A percentile compares a stretch with the other conserved stretches of the same genome.
Conservation (phyloP, 2,888 invertebrate genomes). For the Thera britannica region DNA sequence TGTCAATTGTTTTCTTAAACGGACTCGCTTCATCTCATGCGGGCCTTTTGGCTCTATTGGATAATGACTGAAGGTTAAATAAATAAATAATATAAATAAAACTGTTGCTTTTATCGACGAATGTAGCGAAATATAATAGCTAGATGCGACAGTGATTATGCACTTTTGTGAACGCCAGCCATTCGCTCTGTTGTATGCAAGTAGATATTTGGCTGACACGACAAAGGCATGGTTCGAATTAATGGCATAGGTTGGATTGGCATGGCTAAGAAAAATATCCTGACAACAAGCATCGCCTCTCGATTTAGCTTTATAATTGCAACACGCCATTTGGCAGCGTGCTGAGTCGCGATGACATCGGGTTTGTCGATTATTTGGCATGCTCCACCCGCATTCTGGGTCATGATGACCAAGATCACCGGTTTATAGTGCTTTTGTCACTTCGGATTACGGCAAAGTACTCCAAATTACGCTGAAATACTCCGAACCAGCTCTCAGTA, state of each 20-base stretch:
- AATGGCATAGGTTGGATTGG: constrained; percentile 6
- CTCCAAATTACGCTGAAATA: not conserved
- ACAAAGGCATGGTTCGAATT: not conserved
- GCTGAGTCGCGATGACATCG: constrained; percentile 69
- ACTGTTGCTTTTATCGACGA: not conserved
- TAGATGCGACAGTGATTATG: too few species aligned
- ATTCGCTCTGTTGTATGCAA: not conserved
- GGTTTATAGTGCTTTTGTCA: constrained; percentile 49
- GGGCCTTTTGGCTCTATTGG: constrained; percentile 69
- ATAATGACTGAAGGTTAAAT: constrained; percentile 48
- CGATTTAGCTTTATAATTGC: constrained; percentile 74
- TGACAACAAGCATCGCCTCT: constrained; percentile 40
- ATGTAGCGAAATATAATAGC: not conserved
- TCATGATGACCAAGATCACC: constrained; percentile 67
- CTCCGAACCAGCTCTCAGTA: not conserved
- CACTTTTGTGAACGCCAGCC: not conserved
- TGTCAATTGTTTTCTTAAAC: constrained; percentile 81
- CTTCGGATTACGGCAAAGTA: not conserved
- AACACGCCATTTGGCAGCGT: constrained; percentile 74
- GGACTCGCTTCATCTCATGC: constrained; percentile 73
- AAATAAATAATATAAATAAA: constrained; percentile 22
- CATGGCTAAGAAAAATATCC: constrained; percentile 6
- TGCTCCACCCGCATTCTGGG: constrained; percentile 75
- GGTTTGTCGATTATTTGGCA: constrained; percentile 81
- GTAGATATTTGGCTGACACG: not conserved